Percentiles rank a stretch among this genome's conserved stretches.
Conservation (phyloP, 1,140 invertebrate species). For the Venturia canescens region DNA sequence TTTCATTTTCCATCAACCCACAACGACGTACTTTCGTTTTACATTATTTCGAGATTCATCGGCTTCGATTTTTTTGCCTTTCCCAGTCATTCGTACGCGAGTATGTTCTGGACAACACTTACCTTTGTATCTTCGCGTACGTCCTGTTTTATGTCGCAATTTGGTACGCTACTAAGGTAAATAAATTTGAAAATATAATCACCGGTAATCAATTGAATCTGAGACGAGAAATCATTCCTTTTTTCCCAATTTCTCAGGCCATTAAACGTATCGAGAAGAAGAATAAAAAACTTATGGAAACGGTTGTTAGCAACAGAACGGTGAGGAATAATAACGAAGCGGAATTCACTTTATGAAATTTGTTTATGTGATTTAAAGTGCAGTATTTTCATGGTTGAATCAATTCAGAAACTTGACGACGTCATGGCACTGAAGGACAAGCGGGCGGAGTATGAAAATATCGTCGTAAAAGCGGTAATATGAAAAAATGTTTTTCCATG, state of each 20-base stretch:
- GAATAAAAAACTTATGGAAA: constrained; percentile 63
- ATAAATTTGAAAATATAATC: background rate
- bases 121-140: constrained; percentile 67
- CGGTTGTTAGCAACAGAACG: constrained; percentile 63
- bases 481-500: background rate
- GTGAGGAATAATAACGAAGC: constrained; percentile 56
- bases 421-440: constrained; percentile 65
- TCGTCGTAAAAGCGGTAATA: constrained; percentile 65
- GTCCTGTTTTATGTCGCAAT: constrained; percentile 67
- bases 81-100: constrained; percentile 68
- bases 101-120: constrained; percentile 69
- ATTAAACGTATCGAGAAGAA: constrained; percentile 65
- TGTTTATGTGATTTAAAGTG: no score
- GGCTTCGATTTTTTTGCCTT: constrained; percentile 17
- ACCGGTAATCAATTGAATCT: no score
- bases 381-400: constrained; percentile 1
- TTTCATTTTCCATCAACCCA: background rate
- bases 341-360: constrained; percentile 1
- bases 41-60: background rate
- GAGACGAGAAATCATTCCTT: background rate
- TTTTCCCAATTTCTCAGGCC: constrained; percentile 59
- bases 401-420: constrained; percentile 63
- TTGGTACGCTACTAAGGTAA: constrained; percentile 71
- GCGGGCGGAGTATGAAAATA: constrained; percentile 66
- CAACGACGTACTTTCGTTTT: no score